Percentiles rank a stretch among this genome's conserved stretches.
phyloP scores from a whole-genome alignment of 2,113 vertebrate genomes.

The Thunnus thynnus region DNA sequence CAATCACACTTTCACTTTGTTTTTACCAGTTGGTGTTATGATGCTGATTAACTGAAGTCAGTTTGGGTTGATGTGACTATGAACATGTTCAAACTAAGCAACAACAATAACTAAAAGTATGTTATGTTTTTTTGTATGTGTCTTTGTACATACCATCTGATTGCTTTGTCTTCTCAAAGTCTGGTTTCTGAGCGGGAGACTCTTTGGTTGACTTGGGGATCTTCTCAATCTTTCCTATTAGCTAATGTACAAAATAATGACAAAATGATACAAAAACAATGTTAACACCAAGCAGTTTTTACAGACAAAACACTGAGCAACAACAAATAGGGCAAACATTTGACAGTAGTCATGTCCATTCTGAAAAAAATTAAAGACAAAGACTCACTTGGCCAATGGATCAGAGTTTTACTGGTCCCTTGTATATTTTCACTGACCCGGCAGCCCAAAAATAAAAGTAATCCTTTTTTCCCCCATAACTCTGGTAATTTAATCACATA shows the following conservation, averaged over 20 bases:
- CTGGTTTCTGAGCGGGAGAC: slow-evolving; percentile 86
- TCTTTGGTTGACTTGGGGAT: slow-evolving; percentile 89
- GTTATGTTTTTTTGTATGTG: not conserved
- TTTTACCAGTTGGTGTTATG: no score
- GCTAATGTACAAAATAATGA: slow-evolving; percentile 49
- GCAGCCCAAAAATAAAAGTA: no score
- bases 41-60: no score
- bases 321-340: not conserved
- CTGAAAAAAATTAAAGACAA: not conserved
- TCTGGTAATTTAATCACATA: no score
- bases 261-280: slow-evolving; percentile 23
- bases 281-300: not conserved
- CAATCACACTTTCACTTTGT: no score
- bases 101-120: no score
- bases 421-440: no score
- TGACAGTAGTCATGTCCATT: not conserved
- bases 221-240: slow-evolving; percentile 87
- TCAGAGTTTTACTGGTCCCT: no score
- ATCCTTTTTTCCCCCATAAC: no score
- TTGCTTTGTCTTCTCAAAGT: slow-evolving; percentile 88
- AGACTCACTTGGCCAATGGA: no score
- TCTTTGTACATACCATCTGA: slow-evolving; percentile 86
- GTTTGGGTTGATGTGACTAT: not conserved
- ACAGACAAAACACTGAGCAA: not conserved
- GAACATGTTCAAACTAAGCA: not conserved